These are phyloP conservation scores for Cerceris ruficornis DNA, from an alignment of 2,888 invertebrate genomes.

Conservation along the genomic window DNA sequence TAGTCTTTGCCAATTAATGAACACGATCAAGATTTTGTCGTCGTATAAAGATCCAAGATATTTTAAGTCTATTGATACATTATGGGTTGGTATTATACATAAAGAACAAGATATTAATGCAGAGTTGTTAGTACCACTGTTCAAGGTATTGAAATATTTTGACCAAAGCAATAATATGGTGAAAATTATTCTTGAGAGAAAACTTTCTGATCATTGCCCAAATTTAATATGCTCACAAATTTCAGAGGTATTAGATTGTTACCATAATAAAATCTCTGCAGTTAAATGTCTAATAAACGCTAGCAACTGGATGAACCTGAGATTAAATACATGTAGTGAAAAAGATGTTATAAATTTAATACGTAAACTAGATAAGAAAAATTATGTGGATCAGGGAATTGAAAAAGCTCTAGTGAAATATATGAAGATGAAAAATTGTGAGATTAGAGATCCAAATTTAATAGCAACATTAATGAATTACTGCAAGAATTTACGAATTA, in stretches of 20 bases:
- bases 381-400: constrained; percentile 84
- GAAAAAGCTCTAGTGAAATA: constrained; percentile 86
- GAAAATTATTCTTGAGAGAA: constrained; percentile 85
- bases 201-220: constrained; percentile 84
- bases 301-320: constrained; percentile 84
- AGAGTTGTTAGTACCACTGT: constrained; percentile 84
- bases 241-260: constrained; percentile 82
- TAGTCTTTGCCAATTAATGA: constrained; percentile 84
- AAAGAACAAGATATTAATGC: constrained; percentile 84
- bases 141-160: constrained; percentile 84
- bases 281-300: constrained; percentile 75
- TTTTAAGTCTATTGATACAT: constrained; percentile 84
- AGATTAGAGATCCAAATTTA: constrained; percentile 83
- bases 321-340: constrained; percentile 85
- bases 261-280: constrained; percentile 77
- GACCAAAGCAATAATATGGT: constrained; percentile 85
- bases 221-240: constrained; percentile 82
- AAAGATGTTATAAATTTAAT: constrained; percentile 83
- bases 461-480: constrained; percentile 85
- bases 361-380: constrained; percentile 83
- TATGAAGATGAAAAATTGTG: constrained; percentile 83
- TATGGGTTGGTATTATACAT: constrained; percentile 85
- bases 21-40: constrained; percentile 84
- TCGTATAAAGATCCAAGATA: constrained; percentile 82
- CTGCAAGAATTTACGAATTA: constrained; percentile 84